Base-by-base conservation (phyloP, 2,113 vertebrate species). In the Oryzias melastigma region DNA sequence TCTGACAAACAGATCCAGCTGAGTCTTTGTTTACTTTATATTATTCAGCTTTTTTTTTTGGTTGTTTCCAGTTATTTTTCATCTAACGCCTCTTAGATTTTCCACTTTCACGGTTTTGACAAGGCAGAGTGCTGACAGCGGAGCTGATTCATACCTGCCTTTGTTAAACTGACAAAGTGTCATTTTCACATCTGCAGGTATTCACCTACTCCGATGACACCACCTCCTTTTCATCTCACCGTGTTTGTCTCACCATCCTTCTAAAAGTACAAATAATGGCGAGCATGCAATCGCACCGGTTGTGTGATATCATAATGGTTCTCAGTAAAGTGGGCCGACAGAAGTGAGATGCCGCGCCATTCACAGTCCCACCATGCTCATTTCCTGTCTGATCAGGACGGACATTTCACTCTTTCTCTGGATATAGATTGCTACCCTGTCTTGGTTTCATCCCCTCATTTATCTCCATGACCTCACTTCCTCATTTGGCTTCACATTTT, bases 381-480 rank as follows among this genome's bases (percentile, higher is more conserved):
- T 81, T 77, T 66, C 57, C 62, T 22, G 27, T 48, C 47, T 53
- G 46, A 59, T 72, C 67, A 52, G 55, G 69, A 74, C 4, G 16
- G 71, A 71, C 62, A 18, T 71, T 58, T 68, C 42, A 19, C 40
- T 52, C n/a, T 75, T 53, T 68, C 52, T 58, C 56, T 62, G 24
- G 3, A 19, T 67, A 41, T n/a, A 19, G 48, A 59, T 50, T 49
- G 62, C 49, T 54, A 56, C 51, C 17, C 20, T 14, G 47, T 78
- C 47, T 46, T 43, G 48, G 64, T 74, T 71, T 52, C 59, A 16
- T 58, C 52, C 24, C 13, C 55, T 35, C 17, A 3, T 68, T 58
- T 67, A 42, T 53, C 58, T 24, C 56, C 7, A 15, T 16, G 52
- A 15, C 25, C 58, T 42, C 49, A 54, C 20, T 20, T 25, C 41